Evolutionary conservation across 2,888 invertebrate genomes (phyloP), one percentile per base, ranked within the genome.

Genomic region (Lissocephala sabroskyi): DNA sequence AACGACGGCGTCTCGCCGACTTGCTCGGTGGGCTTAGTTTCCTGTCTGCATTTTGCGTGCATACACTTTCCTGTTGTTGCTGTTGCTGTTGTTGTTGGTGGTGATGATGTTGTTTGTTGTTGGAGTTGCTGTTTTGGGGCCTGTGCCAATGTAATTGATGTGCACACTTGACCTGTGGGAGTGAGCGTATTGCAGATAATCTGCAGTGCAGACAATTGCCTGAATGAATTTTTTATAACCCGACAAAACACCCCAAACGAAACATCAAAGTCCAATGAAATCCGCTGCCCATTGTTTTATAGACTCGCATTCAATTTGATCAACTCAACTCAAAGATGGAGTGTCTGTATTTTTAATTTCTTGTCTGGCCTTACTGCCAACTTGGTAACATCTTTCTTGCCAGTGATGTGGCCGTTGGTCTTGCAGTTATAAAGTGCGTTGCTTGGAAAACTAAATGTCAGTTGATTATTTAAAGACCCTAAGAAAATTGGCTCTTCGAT

Each of bases 91-190:
- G 3, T 5, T 23, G 7, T 23, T 23, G 3, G 3, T 23, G 3
- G 3, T 23, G n/a, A n/a, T n/a, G 3, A 23, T 23, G 7, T 23
- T 23, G 3, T 23, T 23, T 23, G 3, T 23, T 23, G 3, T 23
- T 23, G 7, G 10, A 1, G 5, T 5, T 17, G 13, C n/a, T 55
- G 39, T 52, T 51, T 54, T 55, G 62, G 62, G 60, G 67, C 71
- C 75, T 79, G 80, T 79, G 80, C 81, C 81, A 81, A 81, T 74
- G 78, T 81, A 81, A 81, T 81, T 81, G 80, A 81, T 81, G 81
- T 79, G 80, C 71, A 75, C 73, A 77, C 68, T 80, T 81, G 80
- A 81, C 81, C 80, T 80, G 80, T 79, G 73, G 80, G 80, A 81
- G 80, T 79, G 76, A 79, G 75, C 73, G 76, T 79, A 78, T 81